Evolutionary conservation across 2,113 vertebrate genomes (phyloP).

Genomic region (Phoxinus phoxinus): DNA sequence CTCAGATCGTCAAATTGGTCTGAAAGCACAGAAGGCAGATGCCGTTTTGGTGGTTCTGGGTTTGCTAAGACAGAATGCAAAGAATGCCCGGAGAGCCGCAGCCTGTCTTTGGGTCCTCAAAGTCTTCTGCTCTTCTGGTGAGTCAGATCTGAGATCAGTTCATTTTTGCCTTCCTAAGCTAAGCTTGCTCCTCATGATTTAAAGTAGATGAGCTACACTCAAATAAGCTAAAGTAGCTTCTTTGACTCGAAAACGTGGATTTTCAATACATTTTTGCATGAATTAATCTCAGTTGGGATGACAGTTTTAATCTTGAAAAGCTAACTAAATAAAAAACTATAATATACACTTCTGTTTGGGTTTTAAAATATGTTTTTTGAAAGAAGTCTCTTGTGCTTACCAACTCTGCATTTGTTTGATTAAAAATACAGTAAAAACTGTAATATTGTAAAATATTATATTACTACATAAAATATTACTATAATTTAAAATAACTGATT

Average conservation of each 20-base stretch:
- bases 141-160: conserved; percentile 18
- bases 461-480: too few species aligned
- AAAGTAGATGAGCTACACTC: not conserved
- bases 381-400: too few species aligned
- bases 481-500: too few species aligned
- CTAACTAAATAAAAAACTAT: too few species aligned
- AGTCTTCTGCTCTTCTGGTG: conserved; percentile 84
- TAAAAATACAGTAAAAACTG: too few species aligned
- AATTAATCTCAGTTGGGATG: too few species aligned
- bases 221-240: not conserved
- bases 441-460: too few species aligned
- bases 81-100: conserved; percentile 73
- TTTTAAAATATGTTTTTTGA: too few species aligned
- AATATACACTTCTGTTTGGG: too few species aligned
- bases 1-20: conserved; percentile 84
- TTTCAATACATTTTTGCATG: not conserved
- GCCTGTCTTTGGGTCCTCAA: conserved; percentile 87
- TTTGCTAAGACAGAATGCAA: conserved; percentile 79
- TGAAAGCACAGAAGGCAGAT: conserved; percentile 85
- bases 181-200: not conserved
- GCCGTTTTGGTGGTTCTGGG: conserved; percentile 82
- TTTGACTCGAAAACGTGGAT: not conserved
- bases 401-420: too few species aligned
- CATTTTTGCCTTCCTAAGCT: not conserved
- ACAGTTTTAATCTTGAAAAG: too few species aligned